A percentile compares a stretch with the other conserved stretches of the same genome.
phyloP scores from a whole-genome alignment of 2,888 invertebrate genomes.

The Drosophila borealis region DNA sequence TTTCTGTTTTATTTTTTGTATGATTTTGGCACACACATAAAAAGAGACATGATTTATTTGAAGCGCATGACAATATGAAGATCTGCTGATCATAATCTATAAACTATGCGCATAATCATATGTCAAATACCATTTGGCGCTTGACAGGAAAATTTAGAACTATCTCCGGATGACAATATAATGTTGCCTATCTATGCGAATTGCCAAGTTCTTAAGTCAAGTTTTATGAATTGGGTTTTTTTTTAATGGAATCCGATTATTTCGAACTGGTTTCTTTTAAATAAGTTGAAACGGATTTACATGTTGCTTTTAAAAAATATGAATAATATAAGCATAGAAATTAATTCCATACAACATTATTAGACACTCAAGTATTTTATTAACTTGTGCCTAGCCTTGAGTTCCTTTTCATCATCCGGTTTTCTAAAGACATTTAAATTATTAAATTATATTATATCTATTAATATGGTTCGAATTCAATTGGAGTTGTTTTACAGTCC shows the following conservation, averaged over 20 bases:
- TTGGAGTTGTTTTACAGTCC: not conserved
- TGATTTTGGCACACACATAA: constrained; percentile 1
- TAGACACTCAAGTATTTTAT: not conserved
- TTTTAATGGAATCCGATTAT: not conserved
- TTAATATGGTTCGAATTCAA: not conserved
- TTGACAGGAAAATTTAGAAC: not conserved
- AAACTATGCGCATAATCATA: constrained; percentile 35
- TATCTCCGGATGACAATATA: not conserved
- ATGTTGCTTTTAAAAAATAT: not conserved
- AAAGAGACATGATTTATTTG: constrained; percentile 41
- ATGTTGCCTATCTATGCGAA: not conserved
- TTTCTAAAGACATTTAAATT: no score
- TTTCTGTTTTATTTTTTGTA: not conserved
- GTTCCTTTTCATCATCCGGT: no score
- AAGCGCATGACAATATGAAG: constrained; percentile 28
- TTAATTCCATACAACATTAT: not conserved
- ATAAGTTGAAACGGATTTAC: not conserved
- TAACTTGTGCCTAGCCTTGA: not conserved
- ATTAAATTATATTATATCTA: no score
- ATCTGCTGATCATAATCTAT: constrained; percentile 38
- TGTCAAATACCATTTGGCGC: constrained; percentile 40
- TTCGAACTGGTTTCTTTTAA: not conserved
- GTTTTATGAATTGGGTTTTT: not conserved
- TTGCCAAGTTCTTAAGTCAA: not conserved
- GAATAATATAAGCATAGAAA: not conserved